A percentile compares a stretch with the other conserved stretches of the same genome.
Evolutionary conservation across 2,888 invertebrate species (phyloP).

Genomic region (Phyllotreta cruciferae): DNA sequence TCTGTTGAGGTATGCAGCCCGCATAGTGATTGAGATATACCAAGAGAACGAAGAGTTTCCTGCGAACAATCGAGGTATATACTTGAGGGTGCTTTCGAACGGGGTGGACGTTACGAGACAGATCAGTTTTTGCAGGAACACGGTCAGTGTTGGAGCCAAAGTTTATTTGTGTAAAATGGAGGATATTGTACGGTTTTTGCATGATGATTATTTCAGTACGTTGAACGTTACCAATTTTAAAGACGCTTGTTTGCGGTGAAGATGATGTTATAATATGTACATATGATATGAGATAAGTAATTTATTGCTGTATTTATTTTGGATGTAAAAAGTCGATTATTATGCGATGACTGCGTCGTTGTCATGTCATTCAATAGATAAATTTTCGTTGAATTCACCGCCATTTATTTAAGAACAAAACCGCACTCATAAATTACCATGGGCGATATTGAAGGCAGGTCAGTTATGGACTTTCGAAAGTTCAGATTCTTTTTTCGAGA

Average conservation of each 20-base stretch:
- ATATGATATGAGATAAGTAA: background rate
- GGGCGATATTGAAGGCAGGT: no score
- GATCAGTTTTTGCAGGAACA: constrained; percentile 79
- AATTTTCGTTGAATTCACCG: no score
- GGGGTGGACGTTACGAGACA: constrained; percentile 85
- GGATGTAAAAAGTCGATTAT: no score
- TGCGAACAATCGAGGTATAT: constrained; percentile 69
- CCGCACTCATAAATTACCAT: no score
- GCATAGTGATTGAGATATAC: constrained; percentile 89
- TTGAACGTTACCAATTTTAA: constrained; percentile 90
- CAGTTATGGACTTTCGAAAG: no score
- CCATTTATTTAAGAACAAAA: no score
- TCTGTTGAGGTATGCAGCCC: constrained; percentile 80
- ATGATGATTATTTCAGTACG: constrained; percentile 83
- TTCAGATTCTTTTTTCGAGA: no score
- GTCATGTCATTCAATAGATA: background rate
- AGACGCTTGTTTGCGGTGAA: constrained; percentile 70
- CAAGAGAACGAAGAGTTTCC: constrained; percentile 63
- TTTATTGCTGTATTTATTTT: background rate
- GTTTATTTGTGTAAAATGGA: constrained; percentile 81
- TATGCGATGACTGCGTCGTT: background rate
- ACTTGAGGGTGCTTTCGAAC: constrained; percentile 83
- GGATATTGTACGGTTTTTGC: constrained; percentile 84
- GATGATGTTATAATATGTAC: background rate
- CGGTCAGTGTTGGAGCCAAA: constrained; percentile 63